These are phyloP conservation scores for Neoniphon sammara DNA, from an alignment of 2,797 vertebrate genomes.

Conservation along the genomic window DNA sequence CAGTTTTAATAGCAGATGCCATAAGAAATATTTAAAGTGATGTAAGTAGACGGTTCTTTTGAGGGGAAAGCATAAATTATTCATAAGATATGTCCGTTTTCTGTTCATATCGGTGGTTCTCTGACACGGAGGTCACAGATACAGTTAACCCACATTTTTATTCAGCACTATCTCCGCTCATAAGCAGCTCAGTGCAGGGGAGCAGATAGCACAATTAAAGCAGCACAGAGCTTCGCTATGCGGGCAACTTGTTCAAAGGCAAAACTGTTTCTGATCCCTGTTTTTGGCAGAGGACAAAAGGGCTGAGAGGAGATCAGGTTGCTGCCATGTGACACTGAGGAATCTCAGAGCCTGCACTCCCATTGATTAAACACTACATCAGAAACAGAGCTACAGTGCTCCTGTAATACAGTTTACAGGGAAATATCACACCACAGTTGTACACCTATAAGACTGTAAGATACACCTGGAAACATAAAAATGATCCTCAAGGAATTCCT, in stretches of 20 bases:
- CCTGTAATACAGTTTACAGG: neutral
- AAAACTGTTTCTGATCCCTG: slow-evolving; percentile 48
- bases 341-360: slow-evolving; percentile 59
- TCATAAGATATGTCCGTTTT: too few species aligned
- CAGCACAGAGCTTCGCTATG: too few species aligned
- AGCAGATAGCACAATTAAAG: too few species aligned
- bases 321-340: slow-evolving; percentile 73
- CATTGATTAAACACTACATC: slow-evolving; percentile 48
- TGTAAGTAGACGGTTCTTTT: neutral
- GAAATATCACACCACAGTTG: too few species aligned
- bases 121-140: too few species aligned
- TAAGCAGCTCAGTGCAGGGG: too few species aligned
- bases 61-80: neutral
- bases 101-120: too few species aligned
- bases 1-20: too few species aligned
- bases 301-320: slow-evolving; percentile 65
- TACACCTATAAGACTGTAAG: too few species aligned
- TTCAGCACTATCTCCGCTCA: too few species aligned
- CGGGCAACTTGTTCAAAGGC: slow-evolving; percentile 33
- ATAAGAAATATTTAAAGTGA: neutral
- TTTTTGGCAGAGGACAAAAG: slow-evolving; percentile 71
- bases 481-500: neutral
- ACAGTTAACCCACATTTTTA: too few species aligned
- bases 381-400: slow-evolving; percentile 10
- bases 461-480: neutral